phyloP scores from a whole-genome alignment of 1,140 invertebrate species.

The Mya arenaria region DNA sequence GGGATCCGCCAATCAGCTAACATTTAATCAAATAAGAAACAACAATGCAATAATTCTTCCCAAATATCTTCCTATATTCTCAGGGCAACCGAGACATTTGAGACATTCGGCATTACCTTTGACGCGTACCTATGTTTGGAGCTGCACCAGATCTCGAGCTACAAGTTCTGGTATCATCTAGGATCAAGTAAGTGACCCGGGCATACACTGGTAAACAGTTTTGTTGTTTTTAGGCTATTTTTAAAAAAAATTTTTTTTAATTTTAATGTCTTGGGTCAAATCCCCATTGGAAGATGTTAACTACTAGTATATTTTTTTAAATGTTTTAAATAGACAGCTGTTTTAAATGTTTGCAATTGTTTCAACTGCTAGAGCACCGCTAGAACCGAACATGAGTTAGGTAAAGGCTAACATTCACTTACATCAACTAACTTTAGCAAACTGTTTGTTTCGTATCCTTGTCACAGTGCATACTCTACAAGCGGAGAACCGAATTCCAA shows the following conservation, averaged over 20 bases:
- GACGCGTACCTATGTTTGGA: conserved; percentile 31
- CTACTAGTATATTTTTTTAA: too few relatives aligned
- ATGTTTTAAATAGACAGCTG: too few relatives aligned
- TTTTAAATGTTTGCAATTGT: too few relatives aligned
- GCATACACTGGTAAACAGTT: not conserved
- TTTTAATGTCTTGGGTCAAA: too few relatives aligned
- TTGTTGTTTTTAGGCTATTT: too few relatives aligned
- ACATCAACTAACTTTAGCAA: too few relatives aligned
- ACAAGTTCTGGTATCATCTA: conserved; percentile 53
- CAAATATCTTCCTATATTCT: not conserved
- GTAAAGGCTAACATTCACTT: too few relatives aligned
- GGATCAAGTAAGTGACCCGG: conserved; percentile 11
- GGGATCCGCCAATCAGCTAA: not conserved
- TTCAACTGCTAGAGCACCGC: too few relatives aligned
- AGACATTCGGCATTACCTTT: not conserved
- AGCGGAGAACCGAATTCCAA: not conserved
- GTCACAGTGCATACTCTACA: not conserved
- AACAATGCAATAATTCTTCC: not conserved
- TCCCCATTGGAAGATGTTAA: too few relatives aligned
- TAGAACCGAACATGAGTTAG: too few relatives aligned
- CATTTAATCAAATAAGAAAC: not conserved
- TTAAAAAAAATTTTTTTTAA: too few relatives aligned
- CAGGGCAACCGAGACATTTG: conserved; percentile 19
- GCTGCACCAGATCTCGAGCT: conserved; percentile 20
- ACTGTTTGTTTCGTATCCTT: too few relatives aligned